Percentiles rank a stretch among this genome's conserved stretches.
Conservation (phyloP, 2,113 vertebrate genomes). For the Microtus oregoni region DNA sequence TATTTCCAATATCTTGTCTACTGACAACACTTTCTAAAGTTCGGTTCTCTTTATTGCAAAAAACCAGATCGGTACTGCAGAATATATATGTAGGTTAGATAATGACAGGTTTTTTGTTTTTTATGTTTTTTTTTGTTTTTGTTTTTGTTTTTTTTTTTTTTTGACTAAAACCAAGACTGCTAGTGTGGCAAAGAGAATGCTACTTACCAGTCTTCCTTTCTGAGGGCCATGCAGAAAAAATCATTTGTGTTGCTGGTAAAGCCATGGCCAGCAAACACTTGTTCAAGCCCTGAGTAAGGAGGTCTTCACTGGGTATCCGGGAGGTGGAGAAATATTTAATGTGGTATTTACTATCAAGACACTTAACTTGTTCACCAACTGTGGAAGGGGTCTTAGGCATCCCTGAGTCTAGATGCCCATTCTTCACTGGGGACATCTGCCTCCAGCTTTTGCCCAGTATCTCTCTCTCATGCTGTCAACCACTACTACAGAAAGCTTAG, state of each 20-base stretch:
- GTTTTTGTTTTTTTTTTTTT: background rate
- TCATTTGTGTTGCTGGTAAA: background rate
- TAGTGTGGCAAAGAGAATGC: background rate
- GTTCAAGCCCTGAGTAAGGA: background rate
- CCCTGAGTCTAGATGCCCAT: background rate
- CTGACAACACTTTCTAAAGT: background rate
- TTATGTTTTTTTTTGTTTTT: background rate
- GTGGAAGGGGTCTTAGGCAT: background rate
- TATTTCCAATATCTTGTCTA: background rate
- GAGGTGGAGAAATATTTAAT: background rate
- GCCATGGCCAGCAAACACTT: background rate
- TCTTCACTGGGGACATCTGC: background rate
- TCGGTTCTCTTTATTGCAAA: background rate
- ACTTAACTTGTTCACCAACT: background rate
- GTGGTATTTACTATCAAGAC: background rate
- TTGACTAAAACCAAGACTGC: background rate
- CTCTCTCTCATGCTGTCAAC: background rate
- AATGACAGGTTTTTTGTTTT: background rate
- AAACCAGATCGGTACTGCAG: background rate
- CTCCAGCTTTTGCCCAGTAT: background rate
- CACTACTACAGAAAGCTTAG: background rate
- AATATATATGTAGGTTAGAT: background rate
- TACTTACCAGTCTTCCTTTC: no score
- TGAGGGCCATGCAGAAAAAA: background rate
- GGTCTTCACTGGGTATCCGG: background rate